A percentile compares a stretch with the other conserved stretches of the same genome.
These are phyloP conservation scores for Peromyscus polionotus DNA, from an alignment of 2,113 vertebrate species.

Conservation along the genomic window DNA sequence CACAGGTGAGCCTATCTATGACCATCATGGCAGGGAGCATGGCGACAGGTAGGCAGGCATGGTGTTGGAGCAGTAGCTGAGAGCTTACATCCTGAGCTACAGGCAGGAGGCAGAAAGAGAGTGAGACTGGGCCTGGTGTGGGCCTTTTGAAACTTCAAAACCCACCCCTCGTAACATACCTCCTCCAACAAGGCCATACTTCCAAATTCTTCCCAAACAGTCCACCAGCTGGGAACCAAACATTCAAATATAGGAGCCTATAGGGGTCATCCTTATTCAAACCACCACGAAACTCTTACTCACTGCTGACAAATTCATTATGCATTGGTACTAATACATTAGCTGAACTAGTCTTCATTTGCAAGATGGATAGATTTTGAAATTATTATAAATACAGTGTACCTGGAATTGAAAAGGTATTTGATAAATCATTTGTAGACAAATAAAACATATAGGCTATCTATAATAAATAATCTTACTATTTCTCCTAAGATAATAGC, in stretches of 20 bases:
- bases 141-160: background rate
- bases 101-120: background rate
- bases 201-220: background rate
- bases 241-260: background rate
- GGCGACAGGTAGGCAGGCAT: background rate
- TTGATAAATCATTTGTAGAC: background rate
- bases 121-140: background rate
- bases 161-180: background rate
- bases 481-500: background rate
- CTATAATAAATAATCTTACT: background rate
- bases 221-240: background rate
- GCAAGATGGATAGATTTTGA: background rate
- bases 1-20: background rate
- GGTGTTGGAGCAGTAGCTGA: background rate
- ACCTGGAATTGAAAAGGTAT: background rate
- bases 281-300: background rate
- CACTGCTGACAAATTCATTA: background rate
- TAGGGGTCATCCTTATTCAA: background rate
- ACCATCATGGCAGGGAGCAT: background rate
- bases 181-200: background rate
- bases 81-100: background rate
- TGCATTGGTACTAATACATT: background rate
- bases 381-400: slow-evolving; percentile 12
- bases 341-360: background rate
- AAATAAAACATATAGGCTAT: background rate